Conservation (phyloP, 2,888 invertebrate species). For the Lasioglossum pauxillum region DNA sequence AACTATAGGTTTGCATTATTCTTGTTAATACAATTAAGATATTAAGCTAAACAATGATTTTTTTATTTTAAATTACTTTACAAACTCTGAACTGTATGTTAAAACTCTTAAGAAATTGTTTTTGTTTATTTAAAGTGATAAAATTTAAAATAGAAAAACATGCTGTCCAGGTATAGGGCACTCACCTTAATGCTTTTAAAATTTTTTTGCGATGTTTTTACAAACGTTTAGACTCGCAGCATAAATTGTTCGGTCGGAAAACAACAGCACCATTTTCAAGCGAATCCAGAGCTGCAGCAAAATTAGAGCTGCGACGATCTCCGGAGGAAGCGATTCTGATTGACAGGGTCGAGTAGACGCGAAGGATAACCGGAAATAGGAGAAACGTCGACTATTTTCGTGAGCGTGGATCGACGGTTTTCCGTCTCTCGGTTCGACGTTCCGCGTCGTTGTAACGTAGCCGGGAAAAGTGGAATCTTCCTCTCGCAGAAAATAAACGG, state of each 20-base stretch:
- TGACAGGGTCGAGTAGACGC: constrained; percentile 11
- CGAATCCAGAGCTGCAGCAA: neutral
- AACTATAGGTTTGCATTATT: too few relatives aligned
- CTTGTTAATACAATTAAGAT: too few relatives aligned
- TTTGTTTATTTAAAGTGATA: too few relatives aligned
- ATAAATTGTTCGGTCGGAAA: neutral
- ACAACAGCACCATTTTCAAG: neutral
- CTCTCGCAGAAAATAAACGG: neutral
- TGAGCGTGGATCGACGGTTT: neutral
- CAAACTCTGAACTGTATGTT: too few relatives aligned
- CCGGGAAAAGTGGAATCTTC: neutral
- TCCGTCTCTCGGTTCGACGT: neutral
- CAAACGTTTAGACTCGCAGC: too few relatives aligned
- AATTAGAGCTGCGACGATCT: neutral
- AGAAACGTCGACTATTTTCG: neutral
- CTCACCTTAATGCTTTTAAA: too few relatives aligned
- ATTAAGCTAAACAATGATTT: too few relatives aligned
- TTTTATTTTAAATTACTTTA: too few relatives aligned
- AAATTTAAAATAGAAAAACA: too few relatives aligned
- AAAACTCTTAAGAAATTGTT: too few relatives aligned
- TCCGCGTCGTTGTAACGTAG: constrained; percentile 4
- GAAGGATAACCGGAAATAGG: constrained; percentile 4
- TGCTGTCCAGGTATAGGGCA: too few relatives aligned
- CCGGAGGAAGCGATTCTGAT: constrained; percentile 37
- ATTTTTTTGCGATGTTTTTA: too few relatives aligned